Base-by-base conservation (phyloP, 2,113 vertebrate genomes). In the Smithornis capensis region DNA sequence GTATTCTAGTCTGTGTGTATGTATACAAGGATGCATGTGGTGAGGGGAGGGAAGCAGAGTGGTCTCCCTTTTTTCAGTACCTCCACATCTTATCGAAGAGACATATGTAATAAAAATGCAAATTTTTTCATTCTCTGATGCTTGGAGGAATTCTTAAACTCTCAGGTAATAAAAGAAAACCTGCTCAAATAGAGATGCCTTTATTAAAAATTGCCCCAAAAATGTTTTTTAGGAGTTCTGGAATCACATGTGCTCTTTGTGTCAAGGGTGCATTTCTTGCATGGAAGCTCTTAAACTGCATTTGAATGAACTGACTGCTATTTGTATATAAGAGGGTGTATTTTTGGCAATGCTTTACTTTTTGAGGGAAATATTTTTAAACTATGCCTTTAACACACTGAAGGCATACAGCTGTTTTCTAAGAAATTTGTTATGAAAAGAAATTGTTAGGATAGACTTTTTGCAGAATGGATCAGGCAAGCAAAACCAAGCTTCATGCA, bases 371-470 rank as follows among this genome's bases (percentile, higher is more conserved):
- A 40, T 73, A 53, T 80, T 94, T 95, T 83, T 73, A 55, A 76
- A 50, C 45, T 8, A 79, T 74, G 24, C 6, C 40, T 83, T 89
- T 89, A 83, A 80, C 64, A 83, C 29, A 55, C 29, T 2, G 7
- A 70, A 63, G 40, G 7, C 35, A 84, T 96, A 89, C 18, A 79
- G 49, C 44, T 89, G 45, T 87, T 92, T 87, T 87, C 85, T 75
- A 71, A 77, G 55, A 88, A 86, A 56, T 93, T 80, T 76, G 25
- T 55, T 73, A 33, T 75, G 50, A 85, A 73, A 87, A 76, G 4
- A 79, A 81, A 75, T 60, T 71, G 5, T 79, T 84, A 17, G 22
- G 28, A 24, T 21, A 71, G 73, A 40, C 49, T 69, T 92, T 68
- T 52, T 76, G 28, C 40, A 45, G 56, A 85, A 64, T 38, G 23